Evolutionary conservation across 2,888 invertebrate species (phyloP), one percentile per base, ranked within the genome.

Genomic region (Diaphora mendica): DNA sequence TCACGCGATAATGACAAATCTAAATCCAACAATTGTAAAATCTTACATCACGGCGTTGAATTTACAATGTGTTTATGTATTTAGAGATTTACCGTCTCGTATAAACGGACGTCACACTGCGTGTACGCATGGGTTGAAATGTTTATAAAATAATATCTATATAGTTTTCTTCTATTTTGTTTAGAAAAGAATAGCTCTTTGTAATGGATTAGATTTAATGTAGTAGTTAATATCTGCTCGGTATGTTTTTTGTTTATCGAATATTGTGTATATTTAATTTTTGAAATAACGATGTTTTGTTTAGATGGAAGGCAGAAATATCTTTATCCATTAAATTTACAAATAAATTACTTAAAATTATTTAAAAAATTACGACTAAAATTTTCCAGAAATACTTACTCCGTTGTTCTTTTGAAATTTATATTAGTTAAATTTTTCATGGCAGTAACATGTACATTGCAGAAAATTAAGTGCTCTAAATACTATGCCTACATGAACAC

Each of bases 141-240:
- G 87, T 88, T 88, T 88, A 86, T 82, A 69, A 83, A 87, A 85
- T 83, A 82, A 67, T 70, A 51, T 51, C 59, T 71, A n/a, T n/a
- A n/a, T n/a, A 75, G 72, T 78, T 77, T 69, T 65, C 59, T 77
- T 73, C 75, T 73, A 73, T 69, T 44, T 55, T 73, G 73, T 73
- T 70, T 73, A 69, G 69, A 69, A 73, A 73, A 73, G 44, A 73
- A 68, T 68, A 39, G 64, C 59, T 33, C 59, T 62, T 64, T 68
- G 59, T 64, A 64, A 64, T 64, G 33, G 64, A 71, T 51, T 64
- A 71, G 15, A 33, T 71, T 70, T 71, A 64, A 71, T 51, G 35
- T 44, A 51, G 51, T 64, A 26, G n/a, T 71, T 33, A 51, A 35
- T 64, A n/a, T 62, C 64, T 33, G 62, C 35, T 64, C 64, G 30